Evolutionary conservation across 2,113 vertebrate genomes (phyloP).

Genomic region (Pica pica): DNA sequence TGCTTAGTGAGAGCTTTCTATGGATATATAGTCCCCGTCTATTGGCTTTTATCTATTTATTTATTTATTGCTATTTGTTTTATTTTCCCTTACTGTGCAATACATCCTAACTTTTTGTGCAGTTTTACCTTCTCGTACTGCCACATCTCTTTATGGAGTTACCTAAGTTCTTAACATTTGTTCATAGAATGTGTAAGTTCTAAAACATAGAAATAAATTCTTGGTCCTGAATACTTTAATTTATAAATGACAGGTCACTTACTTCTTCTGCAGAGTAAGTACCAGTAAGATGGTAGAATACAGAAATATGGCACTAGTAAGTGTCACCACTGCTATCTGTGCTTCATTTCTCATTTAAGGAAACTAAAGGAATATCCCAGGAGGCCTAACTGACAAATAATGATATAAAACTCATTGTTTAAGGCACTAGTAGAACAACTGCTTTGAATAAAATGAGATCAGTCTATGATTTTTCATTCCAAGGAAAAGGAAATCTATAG

Average conservation of each 20-base stretch:
- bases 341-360: not conserved
- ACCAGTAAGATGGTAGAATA: not conserved
- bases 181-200: not conserved
- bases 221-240: not conserved
- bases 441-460: conserved; percentile 26
- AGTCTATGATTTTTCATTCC: conserved; percentile 1
- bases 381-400: not conserved
- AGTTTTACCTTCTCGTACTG: not conserved
- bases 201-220: not conserved
- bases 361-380: not conserved
- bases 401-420: conserved; percentile 3
- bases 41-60: not conserved
- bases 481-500: not conserved
- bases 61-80: not conserved
- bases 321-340: not conserved
- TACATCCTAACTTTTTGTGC: not conserved
- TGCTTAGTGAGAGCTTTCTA: not conserved
- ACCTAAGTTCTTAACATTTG: not conserved
- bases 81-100: not conserved
- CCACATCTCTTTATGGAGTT: not conserved
- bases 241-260: not conserved
- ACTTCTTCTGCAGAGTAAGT: not conserved
- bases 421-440: not conserved
- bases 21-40: not conserved
- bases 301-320: not conserved